phyloP scores from a whole-genome alignment of 1,140 invertebrate species.

The Sminthurinus signatus region DNA sequence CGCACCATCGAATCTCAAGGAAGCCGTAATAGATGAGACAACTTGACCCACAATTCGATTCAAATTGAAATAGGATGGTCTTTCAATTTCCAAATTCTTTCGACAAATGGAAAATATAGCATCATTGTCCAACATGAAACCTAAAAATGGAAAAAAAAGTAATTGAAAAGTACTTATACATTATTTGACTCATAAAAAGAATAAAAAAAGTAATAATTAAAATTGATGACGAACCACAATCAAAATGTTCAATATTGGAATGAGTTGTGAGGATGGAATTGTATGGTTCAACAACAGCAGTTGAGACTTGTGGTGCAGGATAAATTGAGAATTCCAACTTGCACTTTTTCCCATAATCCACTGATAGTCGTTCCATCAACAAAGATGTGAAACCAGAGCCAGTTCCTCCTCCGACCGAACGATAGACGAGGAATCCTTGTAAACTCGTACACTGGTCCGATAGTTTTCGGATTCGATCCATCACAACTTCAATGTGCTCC shows the following conservation, averaged over 20 bases:
- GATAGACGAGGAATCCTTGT: constrained; percentile 84
- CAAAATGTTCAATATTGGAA: constrained; percentile 60
- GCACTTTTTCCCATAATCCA: constrained; percentile 83
- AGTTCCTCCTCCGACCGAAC: constrained; percentile 85
- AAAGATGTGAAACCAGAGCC: constrained; percentile 81
- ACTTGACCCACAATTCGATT: constrained; percentile 78
- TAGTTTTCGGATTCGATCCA: constrained; percentile 60
- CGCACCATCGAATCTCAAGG: constrained; percentile 80
- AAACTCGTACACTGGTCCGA: constrained; percentile 79
- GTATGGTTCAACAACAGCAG: constrained; percentile 62
- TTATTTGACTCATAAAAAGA: too few species aligned
- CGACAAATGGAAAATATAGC: constrained; percentile 89
- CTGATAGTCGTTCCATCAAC: constrained; percentile 79
- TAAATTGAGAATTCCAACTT: constrained; percentile 86
- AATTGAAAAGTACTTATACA: too few species aligned
- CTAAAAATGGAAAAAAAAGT: too few species aligned
- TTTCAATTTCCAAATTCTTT: constrained; percentile 77
- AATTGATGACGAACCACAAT: too few species aligned
- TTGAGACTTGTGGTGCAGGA: constrained; percentile 67
- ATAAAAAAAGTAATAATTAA: too few species aligned
- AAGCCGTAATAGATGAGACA: constrained; percentile 79
- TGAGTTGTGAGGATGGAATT: constrained; percentile 59
- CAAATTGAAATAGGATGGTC: constrained; percentile 71
- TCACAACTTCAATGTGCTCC: constrained; percentile 48
- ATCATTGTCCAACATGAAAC: constrained; percentile 63